A percentile compares a stretch with the other conserved stretches of the same genome.
Evolutionary conservation across 2,888 invertebrate species (phyloP).

Genomic region (Diarsia dahlii): DNA sequence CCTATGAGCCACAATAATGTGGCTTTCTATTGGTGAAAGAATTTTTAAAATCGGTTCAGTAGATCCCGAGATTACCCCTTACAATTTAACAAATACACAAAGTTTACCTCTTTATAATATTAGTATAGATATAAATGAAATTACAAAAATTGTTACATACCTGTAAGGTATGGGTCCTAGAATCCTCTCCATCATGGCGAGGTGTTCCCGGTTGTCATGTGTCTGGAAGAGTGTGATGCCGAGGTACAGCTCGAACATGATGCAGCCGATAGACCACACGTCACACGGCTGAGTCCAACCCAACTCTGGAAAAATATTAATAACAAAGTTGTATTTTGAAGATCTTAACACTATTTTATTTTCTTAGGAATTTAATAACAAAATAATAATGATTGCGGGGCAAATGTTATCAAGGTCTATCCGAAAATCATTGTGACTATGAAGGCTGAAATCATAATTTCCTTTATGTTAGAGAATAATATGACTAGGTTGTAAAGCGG

Average conservation of each 20-base stretch:
- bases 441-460: conserved; percentile 20
- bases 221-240: conserved; percentile 99
- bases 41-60: no score
- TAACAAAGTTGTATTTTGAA: not conserved
- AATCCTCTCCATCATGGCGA: conserved; percentile 99
- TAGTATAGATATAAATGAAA: no score
- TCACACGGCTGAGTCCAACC: conserved; percentile 99
- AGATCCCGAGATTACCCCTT: no score
- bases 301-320: conserved; percentile 93
- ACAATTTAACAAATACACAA: no score
- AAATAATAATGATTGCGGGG: not conserved
- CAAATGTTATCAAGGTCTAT: conserved; percentile 13
- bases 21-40: no score
- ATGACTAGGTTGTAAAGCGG: conserved; percentile 1
- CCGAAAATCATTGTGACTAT: conserved; percentile 3
- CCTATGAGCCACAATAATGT: no score
- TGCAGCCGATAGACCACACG: conserved; percentile 99
- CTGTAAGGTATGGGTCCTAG: conserved; percentile 98
- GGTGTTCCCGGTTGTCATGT: conserved; percentile 99
- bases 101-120: no score
- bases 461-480: conserved; percentile 18
- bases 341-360: not conserved
- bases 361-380: not conserved
- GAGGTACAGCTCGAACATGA: conserved; percentile 99
- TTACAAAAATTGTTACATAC: conserved; percentile 74